Percentiles rank a stretch among this genome's conserved stretches.
Conservation (phyloP, 2,113 vertebrate genomes). For the Aspidoscelis tigris region DNA sequence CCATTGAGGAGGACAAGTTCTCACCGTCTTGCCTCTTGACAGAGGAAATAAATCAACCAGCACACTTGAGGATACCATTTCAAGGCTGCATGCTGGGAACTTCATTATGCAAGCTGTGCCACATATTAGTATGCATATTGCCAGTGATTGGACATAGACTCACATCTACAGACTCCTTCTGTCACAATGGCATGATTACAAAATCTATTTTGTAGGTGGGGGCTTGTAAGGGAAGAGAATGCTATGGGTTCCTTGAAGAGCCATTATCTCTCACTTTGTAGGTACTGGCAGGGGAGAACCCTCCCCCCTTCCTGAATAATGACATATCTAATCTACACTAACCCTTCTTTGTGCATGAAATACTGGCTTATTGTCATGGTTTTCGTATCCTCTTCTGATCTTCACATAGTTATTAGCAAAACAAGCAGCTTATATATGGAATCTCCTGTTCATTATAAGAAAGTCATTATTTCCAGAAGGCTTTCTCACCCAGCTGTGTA, state of each 20-base stretch:
- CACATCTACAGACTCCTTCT: constrained; percentile 91
- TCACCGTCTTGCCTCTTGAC: constrained; percentile 96
- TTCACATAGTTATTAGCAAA: constrained; percentile 63
- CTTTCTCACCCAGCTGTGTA: constrained; percentile 42
- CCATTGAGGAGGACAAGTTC: constrained; percentile 92
- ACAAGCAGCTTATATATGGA: constrained; percentile 41
- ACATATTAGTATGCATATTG: constrained; percentile 97
- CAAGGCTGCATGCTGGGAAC: constrained; percentile 96
- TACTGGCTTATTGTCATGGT: constrained; percentile 61
- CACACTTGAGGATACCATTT: constrained; percentile 98
- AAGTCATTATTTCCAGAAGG: constrained; percentile 39
- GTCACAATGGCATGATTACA: constrained; percentile 84
- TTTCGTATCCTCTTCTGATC: constrained; percentile 63
- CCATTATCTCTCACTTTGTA: constrained; percentile 64
- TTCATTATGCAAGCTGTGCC: constrained; percentile 98
- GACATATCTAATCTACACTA: constrained; percentile 70
- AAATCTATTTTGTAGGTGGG: constrained; percentile 85
- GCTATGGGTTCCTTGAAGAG: constrained; percentile 64
- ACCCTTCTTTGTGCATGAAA: constrained; percentile 62
- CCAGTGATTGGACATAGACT: constrained; percentile 87
- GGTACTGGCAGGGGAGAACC: constrained; percentile 39
- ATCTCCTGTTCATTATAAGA: constrained; percentile 56
- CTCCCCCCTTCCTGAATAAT: constrained; percentile 60
- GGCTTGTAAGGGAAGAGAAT: constrained; percentile 70
- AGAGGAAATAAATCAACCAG: constrained; percentile 98